phyloP scores from a whole-genome alignment of 2,113 vertebrate genomes.

The Pseudorhombus dupliciocellatus region DNA sequence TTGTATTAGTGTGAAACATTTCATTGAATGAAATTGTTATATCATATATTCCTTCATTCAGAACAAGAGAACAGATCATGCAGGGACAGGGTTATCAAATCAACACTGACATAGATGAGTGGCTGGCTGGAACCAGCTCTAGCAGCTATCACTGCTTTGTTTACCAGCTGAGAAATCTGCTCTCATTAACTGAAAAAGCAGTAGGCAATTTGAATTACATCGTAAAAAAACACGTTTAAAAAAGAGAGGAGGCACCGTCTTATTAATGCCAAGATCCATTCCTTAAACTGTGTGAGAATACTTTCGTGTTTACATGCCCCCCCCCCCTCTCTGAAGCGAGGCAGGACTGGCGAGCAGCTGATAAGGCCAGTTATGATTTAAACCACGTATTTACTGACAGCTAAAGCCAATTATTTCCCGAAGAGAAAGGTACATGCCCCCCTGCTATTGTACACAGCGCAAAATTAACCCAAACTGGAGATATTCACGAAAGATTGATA shows the following conservation, averaged over 20 bases:
- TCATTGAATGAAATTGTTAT: not conserved
- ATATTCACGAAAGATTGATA: constrained; percentile 62
- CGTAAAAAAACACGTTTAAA: not conserved
- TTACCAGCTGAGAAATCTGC: not conserved
- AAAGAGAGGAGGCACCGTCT: not conserved
- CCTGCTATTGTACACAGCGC: constrained; percentile 51
- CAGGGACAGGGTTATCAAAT: constrained; percentile 8
- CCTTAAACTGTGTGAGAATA: constrained; percentile 28
- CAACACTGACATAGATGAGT: constrained; percentile 5
- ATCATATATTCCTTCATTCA: too few relatives aligned
- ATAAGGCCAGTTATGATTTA: constrained; percentile 66
- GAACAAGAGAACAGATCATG: not conserved
- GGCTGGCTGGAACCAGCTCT: constrained; percentile 7
- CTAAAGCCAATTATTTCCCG: constrained; percentile 56
- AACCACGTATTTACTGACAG: constrained; percentile 59
- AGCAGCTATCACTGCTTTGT: constrained; percentile 16
- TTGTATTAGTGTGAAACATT: too few relatives aligned
- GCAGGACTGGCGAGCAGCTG: constrained; percentile 56
- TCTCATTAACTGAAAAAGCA: constrained; percentile 10
- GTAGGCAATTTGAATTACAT: constrained; percentile 21
- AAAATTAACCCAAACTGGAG: constrained; percentile 48
- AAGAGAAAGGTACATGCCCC: constrained; percentile 41
- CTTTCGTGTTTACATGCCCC: constrained; percentile 11
- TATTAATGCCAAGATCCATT: constrained; percentile 9
- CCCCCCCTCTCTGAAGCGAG: constrained; percentile 17